Conservation (phyloP, 2,888 invertebrate genomes). For the Odontothrips loti region DNA sequence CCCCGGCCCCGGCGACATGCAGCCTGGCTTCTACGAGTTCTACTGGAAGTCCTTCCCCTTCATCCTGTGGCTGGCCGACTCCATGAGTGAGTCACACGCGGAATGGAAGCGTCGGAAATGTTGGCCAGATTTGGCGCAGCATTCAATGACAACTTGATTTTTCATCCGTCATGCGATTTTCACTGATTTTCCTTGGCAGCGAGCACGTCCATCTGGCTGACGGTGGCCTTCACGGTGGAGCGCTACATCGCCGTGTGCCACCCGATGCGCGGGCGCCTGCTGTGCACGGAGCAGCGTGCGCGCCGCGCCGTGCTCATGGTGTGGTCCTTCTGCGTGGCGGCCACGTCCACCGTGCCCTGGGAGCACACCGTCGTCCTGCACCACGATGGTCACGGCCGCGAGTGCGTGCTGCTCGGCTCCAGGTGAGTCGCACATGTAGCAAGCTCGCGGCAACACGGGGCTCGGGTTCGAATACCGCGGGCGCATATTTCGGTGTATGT, state of each 20-base stretch:
- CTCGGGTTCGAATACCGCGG: too few relatives aligned
- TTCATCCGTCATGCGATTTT: neutral
- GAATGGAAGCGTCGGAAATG: too few relatives aligned
- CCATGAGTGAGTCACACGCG: conserved; percentile 58
- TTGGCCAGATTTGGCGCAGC: too few relatives aligned
- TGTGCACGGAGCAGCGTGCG: conserved; percentile 66
- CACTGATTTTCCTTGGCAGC: conserved; percentile 41
- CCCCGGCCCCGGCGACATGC: conserved; percentile 52
- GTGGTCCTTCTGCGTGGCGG: conserved; percentile 56
- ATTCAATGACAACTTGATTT: too few relatives aligned
- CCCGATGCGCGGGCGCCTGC: conserved; percentile 64
- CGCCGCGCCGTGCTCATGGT: conserved; percentile 59
- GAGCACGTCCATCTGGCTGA: conserved; percentile 69
- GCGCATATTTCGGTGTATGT: too few relatives aligned
- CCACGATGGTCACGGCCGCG: neutral
- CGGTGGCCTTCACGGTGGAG: conserved; percentile 70
- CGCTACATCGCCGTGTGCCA: conserved; percentile 71
- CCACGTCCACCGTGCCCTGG: conserved; percentile 63
- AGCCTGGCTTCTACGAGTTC: conserved; percentile 52
- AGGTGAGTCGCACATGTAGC: conserved; percentile 15
- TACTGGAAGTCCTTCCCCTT: conserved; percentile 59
- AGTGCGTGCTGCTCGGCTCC: conserved; percentile 29
- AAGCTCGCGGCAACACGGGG: neutral
- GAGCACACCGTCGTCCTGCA: conserved; percentile 53
- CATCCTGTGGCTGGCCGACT: conserved; percentile 60